Conservation (phyloP, 2,797 vertebrate species). For the Chaunax sp. region DNA sequence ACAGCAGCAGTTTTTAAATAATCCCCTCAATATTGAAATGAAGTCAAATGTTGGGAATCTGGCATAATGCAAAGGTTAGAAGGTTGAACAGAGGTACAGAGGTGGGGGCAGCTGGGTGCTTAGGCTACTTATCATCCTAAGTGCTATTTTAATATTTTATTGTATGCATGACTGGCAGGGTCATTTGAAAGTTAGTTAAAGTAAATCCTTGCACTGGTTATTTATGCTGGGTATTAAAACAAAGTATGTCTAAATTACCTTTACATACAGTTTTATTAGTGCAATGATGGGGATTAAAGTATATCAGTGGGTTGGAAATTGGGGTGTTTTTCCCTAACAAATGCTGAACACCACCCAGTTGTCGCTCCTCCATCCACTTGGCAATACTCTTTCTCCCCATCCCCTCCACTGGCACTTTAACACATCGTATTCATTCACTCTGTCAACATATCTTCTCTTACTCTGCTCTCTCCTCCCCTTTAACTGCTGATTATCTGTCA, state of each 20-base stretch:
- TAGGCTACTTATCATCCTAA: conserved; percentile 10
- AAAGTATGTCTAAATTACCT: background rate
- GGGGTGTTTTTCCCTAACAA: too few relatives aligned
- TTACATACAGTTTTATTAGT: background rate
- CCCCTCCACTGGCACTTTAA: background rate
- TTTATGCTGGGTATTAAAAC: background rate
- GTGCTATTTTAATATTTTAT: background rate
- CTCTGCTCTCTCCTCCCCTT: background rate
- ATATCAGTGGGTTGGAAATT: too few relatives aligned
- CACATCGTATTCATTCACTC: conserved; percentile 9
- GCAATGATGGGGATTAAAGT: background rate
- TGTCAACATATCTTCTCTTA: conserved; percentile 1
- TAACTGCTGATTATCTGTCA: background rate
- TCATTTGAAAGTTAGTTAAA: conserved; percentile 3
- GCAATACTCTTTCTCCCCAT: background rate
- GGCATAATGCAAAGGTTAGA: conserved; percentile 1
- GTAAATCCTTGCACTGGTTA: background rate
- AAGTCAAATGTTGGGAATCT: conserved; percentile 14
- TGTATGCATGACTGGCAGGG: background rate
- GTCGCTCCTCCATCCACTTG: background rate
- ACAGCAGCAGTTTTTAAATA: conserved; percentile 16
- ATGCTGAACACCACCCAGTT: background rate
- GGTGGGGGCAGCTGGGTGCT: background rate
- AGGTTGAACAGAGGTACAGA: background rate
- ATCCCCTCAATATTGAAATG: conserved; percentile 21